These are phyloP conservation scores for Temnopleurus reevesii DNA, from an alignment of 53 echinoderm and acorn worm genomes.

Conservation along the genomic window DNA sequence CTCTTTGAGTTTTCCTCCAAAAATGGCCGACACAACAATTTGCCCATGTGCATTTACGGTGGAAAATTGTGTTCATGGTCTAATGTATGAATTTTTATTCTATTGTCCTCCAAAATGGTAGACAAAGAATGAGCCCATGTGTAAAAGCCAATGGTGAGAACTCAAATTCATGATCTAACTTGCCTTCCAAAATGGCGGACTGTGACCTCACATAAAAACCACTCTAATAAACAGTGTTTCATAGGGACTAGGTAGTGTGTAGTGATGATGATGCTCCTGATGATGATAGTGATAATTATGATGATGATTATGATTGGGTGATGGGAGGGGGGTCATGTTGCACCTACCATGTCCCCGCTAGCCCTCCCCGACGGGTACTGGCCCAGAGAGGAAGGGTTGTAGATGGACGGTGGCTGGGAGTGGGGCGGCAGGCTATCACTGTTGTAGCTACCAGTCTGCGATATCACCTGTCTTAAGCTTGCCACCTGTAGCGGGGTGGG, in stretches of 20 bases:
- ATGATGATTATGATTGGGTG: background rate
- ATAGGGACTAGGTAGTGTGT: background rate
- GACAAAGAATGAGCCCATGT: too few relatives aligned
- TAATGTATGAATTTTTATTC: too few relatives aligned
- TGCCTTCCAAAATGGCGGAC: too few relatives aligned
- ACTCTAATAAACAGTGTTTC: too few relatives aligned
- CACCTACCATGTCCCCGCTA: conserved; percentile 95
- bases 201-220: too few relatives aligned
- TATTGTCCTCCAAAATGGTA: too few relatives aligned
- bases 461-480: conserved; percentile 95
- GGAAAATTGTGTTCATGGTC: too few relatives aligned
- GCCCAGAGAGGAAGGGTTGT: conserved; percentile 85
- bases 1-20: too few relatives aligned
- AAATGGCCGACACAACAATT: too few relatives aligned
- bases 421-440: conserved; percentile 84
- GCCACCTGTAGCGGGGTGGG: conserved; percentile 70
- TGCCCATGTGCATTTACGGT: too few relatives aligned
- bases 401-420: conserved; percentile 91
- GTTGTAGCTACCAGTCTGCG: conserved; percentile 93
- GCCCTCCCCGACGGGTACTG: conserved; percentile 84
- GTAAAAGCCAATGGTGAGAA: too few relatives aligned
- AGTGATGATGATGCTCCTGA: background rate
- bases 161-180: too few relatives aligned
- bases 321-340: conserved; percentile 79
- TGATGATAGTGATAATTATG: background rate